A percentile compares a stretch with the other conserved stretches of the same genome.
These are phyloP conservation scores for Achlya flavicornis DNA, from an alignment of 2,888 invertebrate genomes.

Conservation along the genomic window DNA sequence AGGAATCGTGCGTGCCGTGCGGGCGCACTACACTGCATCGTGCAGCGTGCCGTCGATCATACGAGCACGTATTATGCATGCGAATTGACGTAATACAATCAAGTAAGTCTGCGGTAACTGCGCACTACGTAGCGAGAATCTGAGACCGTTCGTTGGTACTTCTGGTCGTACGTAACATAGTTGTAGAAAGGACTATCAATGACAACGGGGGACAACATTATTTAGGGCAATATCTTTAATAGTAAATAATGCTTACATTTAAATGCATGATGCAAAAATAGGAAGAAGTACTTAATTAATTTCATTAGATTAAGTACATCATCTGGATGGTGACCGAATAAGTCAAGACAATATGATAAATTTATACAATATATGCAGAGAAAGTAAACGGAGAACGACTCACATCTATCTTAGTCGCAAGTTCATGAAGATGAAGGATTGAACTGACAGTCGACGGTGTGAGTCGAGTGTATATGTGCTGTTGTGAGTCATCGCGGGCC, in stretches of 20 bases:
- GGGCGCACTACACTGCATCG: slow-evolving; percentile 14
- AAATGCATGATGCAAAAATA: too few relatives aligned
- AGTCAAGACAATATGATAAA: too few relatives aligned
- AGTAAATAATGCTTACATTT: too few relatives aligned
- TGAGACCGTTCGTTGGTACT: background rate
- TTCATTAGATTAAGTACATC: too few relatives aligned
- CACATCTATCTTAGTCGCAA: slow-evolving; percentile 48
- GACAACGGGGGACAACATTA: background rate
- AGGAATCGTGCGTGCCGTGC: slow-evolving; percentile 65
- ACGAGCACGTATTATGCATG: slow-evolving; percentile 23
- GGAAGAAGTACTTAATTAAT: too few relatives aligned
- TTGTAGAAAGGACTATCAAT: background rate
- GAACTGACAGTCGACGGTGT: slow-evolving; percentile 43
- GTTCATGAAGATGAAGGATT: slow-evolving; percentile 45
- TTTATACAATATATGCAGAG: slow-evolving; percentile 28
- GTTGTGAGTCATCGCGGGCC: slow-evolving; percentile 54
- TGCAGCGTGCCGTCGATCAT: slow-evolving; percentile 1
- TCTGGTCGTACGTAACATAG: background rate
- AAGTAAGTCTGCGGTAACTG: background rate
- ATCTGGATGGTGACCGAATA: too few relatives aligned
- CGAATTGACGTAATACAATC: slow-evolving; percentile 11
- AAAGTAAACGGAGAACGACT: slow-evolving; percentile 24
- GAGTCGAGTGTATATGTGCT: background rate
- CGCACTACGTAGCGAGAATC: background rate
- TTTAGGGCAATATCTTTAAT: too few relatives aligned